A percentile compares a stretch with the other conserved stretches of the same genome.
These are phyloP conservation scores for Odontothrips loti DNA, from an alignment of 2,888 invertebrate species.

Conservation along the genomic window DNA sequence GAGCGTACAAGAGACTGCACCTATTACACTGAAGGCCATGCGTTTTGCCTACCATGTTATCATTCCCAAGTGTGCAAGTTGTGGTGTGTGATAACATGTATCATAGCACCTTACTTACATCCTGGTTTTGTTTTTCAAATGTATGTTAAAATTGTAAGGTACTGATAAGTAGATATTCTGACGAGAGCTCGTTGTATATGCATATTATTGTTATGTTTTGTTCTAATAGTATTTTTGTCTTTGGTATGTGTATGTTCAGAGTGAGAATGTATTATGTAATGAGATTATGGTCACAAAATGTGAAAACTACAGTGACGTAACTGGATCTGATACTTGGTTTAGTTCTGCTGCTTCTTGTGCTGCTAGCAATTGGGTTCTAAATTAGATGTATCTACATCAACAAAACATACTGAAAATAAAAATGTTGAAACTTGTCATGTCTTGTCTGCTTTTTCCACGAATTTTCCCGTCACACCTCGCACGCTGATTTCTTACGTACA, in stretches of 20 bases:
- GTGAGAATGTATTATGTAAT: too few species aligned
- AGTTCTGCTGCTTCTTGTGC: too few species aligned
- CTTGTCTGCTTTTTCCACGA: too few species aligned
- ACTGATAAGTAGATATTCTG: neutral
- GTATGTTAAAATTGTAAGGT: neutral
- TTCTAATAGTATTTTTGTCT: neutral
- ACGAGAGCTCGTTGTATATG: neutral
- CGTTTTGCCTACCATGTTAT: neutral
- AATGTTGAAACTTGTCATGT: too few species aligned
- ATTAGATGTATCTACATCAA: too few species aligned
- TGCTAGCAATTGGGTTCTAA: too few species aligned
- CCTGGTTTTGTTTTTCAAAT: neutral
- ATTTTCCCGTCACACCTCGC: too few species aligned
- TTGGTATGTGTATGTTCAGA: neutral
- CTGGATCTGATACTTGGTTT: too few species aligned
- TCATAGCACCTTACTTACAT: neutral
- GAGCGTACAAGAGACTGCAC: neutral
- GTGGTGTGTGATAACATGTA: neutral
- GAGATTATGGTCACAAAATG: too few species aligned
- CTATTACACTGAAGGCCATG: neutral
- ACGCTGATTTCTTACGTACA: too few species aligned
- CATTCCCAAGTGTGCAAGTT: neutral
- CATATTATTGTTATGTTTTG: neutral
- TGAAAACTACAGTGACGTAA: too few species aligned
- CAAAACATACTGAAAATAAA: too few species aligned